Evolutionary conservation across 1,140 invertebrate species (phyloP).

Genomic region (Pseudomyrmex sp.): DNA sequence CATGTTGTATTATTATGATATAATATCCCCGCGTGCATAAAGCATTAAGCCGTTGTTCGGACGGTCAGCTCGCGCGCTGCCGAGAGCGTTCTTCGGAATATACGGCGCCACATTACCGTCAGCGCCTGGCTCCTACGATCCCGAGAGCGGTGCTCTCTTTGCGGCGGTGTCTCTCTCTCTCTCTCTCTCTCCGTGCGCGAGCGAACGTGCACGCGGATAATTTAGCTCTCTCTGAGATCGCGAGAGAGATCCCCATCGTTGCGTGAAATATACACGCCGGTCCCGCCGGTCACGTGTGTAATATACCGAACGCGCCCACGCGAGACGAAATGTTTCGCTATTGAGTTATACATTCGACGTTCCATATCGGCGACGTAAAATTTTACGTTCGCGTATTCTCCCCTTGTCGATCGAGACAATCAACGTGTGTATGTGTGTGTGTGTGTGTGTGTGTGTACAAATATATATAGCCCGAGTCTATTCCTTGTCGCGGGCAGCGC

Average conservation of each 20-base stretch:
- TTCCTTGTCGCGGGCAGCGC: background rate
- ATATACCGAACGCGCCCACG: slow-evolving; percentile 39
- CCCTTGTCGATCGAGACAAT: background rate
- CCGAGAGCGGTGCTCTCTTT: slow-evolving; percentile 21
- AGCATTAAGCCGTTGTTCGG: slow-evolving; percentile 63
- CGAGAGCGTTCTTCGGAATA: slow-evolving; percentile 67
- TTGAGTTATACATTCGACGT: slow-evolving; percentile 46
- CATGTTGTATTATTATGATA: slow-evolving; percentile 76
- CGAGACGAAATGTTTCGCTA: slow-evolving; percentile 27
- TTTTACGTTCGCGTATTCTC: slow-evolving; percentile 36
- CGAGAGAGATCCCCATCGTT: background rate
- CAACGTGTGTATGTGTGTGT: background rate
- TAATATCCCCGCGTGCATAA: slow-evolving; percentile 72
- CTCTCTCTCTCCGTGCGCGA: background rate
- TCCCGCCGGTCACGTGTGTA: slow-evolving; percentile 1
- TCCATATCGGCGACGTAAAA: slow-evolving; percentile 21
- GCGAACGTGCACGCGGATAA: slow-evolving; percentile 1
- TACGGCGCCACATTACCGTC: slow-evolving; percentile 73
- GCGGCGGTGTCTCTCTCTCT: background rate
- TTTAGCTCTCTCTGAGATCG: slow-evolving; percentile 45
- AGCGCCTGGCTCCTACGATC: slow-evolving; percentile 65
- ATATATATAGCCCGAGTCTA: background rate
- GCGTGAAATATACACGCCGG: slow-evolving; percentile 24
- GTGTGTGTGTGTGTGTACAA: no score
- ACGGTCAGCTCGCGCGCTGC: slow-evolving; percentile 55